phyloP scores from a whole-genome alignment of 2,113 vertebrate species.

The Calidris pygmaea region DNA sequence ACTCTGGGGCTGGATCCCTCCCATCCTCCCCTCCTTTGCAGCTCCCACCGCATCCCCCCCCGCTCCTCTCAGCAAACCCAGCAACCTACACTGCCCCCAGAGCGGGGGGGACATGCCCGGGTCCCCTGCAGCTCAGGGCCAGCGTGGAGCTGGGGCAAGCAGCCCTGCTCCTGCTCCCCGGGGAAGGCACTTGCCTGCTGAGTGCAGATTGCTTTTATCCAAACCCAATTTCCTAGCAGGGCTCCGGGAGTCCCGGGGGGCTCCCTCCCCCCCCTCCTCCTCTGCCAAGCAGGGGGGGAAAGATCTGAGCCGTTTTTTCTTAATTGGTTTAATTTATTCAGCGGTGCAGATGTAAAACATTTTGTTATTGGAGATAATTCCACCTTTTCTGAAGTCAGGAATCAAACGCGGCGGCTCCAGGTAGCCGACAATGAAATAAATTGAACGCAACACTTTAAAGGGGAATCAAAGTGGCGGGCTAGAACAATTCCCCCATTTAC shows the following conservation, averaged over 20 bases:
- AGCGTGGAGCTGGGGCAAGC: background rate
- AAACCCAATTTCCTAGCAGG: constrained; percentile 13
- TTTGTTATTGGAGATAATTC: constrained; percentile 73
- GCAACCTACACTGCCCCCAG: background rate
- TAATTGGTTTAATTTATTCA: constrained; percentile 77
- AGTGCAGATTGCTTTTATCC: background rate
- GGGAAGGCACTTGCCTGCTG: background rate
- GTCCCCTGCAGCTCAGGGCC: background rate
- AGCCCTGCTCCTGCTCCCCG: background rate
- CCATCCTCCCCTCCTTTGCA: background rate
- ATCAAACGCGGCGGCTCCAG: constrained; percentile 62
- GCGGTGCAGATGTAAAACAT: constrained; percentile 58
- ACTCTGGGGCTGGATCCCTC: background rate
- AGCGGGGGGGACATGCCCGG: background rate
- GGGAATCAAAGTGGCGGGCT: constrained; percentile 70
- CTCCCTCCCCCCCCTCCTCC: background rate
- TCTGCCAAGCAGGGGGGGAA: background rate
- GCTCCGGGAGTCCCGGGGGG: background rate
- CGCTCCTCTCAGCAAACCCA: background rate
- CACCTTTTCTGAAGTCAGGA: constrained; percentile 39
- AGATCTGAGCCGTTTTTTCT: constrained; percentile 45
- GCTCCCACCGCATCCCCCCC: background rate
- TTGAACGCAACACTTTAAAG: constrained; percentile 71
- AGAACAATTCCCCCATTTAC: constrained; percentile 76
- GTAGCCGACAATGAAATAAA: constrained; percentile 78